Base-by-base conservation (phyloP, 2,113 vertebrate genomes). In the Lagopus muta region DNA sequence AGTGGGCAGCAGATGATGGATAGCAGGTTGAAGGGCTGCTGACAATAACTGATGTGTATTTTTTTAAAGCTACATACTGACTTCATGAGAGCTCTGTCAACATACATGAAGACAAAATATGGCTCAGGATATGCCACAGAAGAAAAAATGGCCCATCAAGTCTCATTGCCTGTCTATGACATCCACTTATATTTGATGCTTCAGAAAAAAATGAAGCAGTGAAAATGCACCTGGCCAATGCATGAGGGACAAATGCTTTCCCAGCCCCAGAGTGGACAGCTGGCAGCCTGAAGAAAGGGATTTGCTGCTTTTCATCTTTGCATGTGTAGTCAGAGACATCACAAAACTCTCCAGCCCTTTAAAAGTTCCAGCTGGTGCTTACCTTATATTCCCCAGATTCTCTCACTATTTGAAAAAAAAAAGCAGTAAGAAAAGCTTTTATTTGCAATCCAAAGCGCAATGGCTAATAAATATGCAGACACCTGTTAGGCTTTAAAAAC, bases 251-350 rank as follows among this genome's bases (percentile, higher is more conserved):
- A 83, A 91, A 47, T 0, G 0, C 34, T 76, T 86, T 83, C 57
- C 69, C 52, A 25, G 72, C 14, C 28, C n/a, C 15, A 13, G 32
- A 89, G 45, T 17, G 90, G 88, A 43, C 67, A 83, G 82, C 85
- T 94, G 88, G 82, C 55, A 76, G 88, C 50, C 55, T 58, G 72
- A 34, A 81, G 55, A 70, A 80, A 91, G 69, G 61, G 60, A 83
- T 90, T 71, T 91, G 79, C 50, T 86, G 72, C 82, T 66, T 93
- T 86, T 81, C 47, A 86, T 93, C 76, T 75, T 71, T 13, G 69
- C 48, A 30, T 7, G 65, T 50, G 82, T 60, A 91, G 88, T n/a
- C 38, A 38, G 64, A 62, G 57, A 43, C 42, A 60, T 77, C 20
- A 55, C 24, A 42, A 43, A 90, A 92, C 67, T 11, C 74, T 10